Evolutionary conservation across 2,797 vertebrate species (phyloP).

Genomic region (Pseudomugil tenellus): DNA sequence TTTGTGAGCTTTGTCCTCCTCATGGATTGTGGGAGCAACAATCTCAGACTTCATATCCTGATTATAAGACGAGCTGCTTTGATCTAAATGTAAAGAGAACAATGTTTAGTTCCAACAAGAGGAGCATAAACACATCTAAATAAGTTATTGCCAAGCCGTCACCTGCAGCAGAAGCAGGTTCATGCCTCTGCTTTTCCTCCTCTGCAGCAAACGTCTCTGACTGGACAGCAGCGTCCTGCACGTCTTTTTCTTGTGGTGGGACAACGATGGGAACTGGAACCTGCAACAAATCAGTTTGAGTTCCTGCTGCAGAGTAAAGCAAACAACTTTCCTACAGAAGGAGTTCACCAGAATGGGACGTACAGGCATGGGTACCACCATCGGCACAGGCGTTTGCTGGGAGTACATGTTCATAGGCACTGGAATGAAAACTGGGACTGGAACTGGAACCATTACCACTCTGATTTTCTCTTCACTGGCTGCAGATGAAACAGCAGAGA

Average conservation of each 20-base stretch:
- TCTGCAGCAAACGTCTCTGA: constrained; percentile 80
- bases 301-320: not conserved
- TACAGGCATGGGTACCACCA: constrained; percentile 91
- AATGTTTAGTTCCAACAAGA: not conserved
- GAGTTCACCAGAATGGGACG: constrained; percentile 14
- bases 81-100: constrained; percentile 77
- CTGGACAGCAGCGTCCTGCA: constrained; percentile 84
- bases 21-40: constrained; percentile 82
- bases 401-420: constrained; percentile 95
- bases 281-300: constrained; percentile 66
- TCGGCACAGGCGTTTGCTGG: constrained; percentile 89
- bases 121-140: not conserved
- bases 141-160: constrained; percentile 6
- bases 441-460: constrained; percentile 85
- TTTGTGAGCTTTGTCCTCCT: constrained; percentile 74
- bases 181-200: constrained; percentile 84
- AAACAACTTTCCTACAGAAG: not conserved
- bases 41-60: constrained; percentile 86
- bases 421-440: constrained; percentile 93
- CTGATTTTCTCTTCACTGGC: constrained; percentile 72
- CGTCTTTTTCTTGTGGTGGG: constrained; percentile 82
- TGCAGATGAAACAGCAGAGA: constrained; percentile 22
- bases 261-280: constrained; percentile 90
- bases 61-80: constrained; percentile 84
- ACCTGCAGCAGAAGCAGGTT: constrained; percentile 86